Evolutionary conservation across 2,113 vertebrate genomes (phyloP).

Genomic region (Gobiocypris rarus): DNA sequence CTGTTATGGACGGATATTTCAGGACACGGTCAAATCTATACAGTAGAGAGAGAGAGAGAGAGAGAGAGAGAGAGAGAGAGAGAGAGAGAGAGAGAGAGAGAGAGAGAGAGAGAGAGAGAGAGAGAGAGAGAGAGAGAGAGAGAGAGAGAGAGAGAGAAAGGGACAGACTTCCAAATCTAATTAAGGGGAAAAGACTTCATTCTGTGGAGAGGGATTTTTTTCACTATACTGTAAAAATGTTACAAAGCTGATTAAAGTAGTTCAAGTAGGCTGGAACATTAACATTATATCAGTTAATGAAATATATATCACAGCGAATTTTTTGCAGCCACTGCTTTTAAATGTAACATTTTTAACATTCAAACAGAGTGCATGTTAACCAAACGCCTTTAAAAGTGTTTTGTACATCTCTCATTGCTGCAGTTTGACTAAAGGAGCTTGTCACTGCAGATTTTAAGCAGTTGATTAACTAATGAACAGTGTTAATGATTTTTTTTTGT

Average conservation of each 20-base stretch:
- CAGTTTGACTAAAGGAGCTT: slow-evolving; percentile 4
- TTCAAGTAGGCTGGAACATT: slow-evolving; percentile 11
- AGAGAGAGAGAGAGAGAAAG: slow-evolving; percentile 56
- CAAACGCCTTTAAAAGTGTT: not conserved
- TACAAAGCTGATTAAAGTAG: slow-evolving; percentile 7
- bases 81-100: slow-evolving; percentile 50
- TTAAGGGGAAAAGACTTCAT: not conserved
- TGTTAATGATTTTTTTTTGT: slow-evolving; percentile 1
- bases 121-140: slow-evolving; percentile 50
- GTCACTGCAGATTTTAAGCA: not conserved
- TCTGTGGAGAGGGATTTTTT: not conserved
- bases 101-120: slow-evolving; percentile 50
- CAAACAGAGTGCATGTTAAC: not conserved
- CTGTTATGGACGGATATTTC: slow-evolving; percentile 68
- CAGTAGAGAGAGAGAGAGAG: slow-evolving; percentile 63
- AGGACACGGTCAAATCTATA: slow-evolving; percentile 53
- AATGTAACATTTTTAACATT: not conserved
- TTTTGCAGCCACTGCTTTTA: not conserved
- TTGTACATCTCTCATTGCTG: not conserved
- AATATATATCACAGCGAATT: not conserved
- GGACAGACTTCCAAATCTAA: slow-evolving; percentile 21
- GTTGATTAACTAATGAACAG: slow-evolving; percentile 42
- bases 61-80: slow-evolving; percentile 54
- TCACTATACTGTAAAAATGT: not conserved
- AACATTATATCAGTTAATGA: slow-evolving; percentile 21